Evolutionary conservation across 2,888 invertebrate genomes (phyloP), one percentile per base, ranked within the genome.

Genomic region (Euplagia quadripunctaria): DNA sequence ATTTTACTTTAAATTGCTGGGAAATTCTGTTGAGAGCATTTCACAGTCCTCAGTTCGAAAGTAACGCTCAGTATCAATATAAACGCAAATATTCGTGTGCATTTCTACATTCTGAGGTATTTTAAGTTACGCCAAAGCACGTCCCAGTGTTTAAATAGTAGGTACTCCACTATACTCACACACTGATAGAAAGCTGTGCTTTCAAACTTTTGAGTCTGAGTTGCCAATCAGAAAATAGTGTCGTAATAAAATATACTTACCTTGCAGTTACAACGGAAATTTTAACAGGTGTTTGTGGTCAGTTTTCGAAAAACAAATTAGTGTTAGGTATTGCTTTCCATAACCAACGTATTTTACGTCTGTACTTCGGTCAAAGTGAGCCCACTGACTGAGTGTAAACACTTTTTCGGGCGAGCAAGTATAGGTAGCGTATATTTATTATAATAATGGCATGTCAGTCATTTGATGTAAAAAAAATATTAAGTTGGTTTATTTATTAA

Each of bases 101-200:
- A 41, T 46, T 63, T 70, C 63, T 51, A 16, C 31, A 64, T 49
- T 70, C 42, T 64, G 14, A n/a, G 41, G 16, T 7, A 65, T 71
- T 65, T 55, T 55, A 7, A 58, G 17, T 71, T 49, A 58, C 51
- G 65, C 71, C 31, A 66, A 71, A 71, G 71, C 66, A 71, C 66
- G 71, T 65, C 16, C 55, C 43, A 12, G 41, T 71, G 58, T 55
- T 71, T 55, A 65, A 17, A 64, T n/a, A 64, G 43, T 51, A 31
- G 20, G 31, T 31, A 31, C 31, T 52, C 20, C n/a, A 42, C 17
- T 12, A 16, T 49, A 67, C 17, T 17, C 20, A 49, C 20, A n/a
- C 11, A 20, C 12, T 58, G 20, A 58, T 49, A 20, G 66, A 49
- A 31, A 49, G 66, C 16, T 11, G 12, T 58, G 11, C 20, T 20